Base-by-base conservation (phyloP, 2,113 vertebrate species). In the Calonectris borealis region DNA sequence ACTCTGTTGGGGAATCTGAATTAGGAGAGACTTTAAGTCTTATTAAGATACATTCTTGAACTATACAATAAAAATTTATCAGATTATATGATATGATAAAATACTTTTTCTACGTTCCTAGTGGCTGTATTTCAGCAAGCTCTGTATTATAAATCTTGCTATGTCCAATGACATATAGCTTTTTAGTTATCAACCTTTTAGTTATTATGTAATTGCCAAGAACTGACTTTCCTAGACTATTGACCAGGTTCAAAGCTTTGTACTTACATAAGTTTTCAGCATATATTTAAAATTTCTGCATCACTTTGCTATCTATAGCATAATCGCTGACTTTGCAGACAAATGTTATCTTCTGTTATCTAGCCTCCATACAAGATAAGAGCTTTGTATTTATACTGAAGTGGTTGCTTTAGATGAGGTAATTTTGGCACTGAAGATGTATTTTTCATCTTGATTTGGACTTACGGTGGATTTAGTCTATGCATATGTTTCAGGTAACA, bases 111-210 rank as follows among this genome's bases (percentile, higher is more conserved):
- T 62, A 38, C 31, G 44, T 65, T 65, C 7, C 17, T 62, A 27
- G 16, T 32, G 27, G 20, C 21, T 80, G 10, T 65, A 7, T 79
- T 52, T 36, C 62, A 79, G 25, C 3, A 2, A 85, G 13, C 16
- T 93, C 36, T 87, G 10, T 58, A 42, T 79, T 83, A 46, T 12
- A 90, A 31, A 69, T n/a, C 8, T 76, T 68, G 21, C 29, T 36
- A 16, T 31, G 29, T 52, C 26, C 46, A 86, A 20, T 0, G 0
- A 26, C 31, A 49, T 17, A 5, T 15, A 49, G 13, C 2, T 73
- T 69, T 75, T 94, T 55, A 60, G 3, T 42, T 78, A 58, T 25
- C 21, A 24, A 14, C 6, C 2, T 19, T 75, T 84, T 46, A 55
- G 10, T 5, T 83, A 18, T 8, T 22, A 6, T 32, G 16, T 17